Base-by-base conservation (phyloP, 2,888 invertebrate species). In the Coecobrya sp. region DNA sequence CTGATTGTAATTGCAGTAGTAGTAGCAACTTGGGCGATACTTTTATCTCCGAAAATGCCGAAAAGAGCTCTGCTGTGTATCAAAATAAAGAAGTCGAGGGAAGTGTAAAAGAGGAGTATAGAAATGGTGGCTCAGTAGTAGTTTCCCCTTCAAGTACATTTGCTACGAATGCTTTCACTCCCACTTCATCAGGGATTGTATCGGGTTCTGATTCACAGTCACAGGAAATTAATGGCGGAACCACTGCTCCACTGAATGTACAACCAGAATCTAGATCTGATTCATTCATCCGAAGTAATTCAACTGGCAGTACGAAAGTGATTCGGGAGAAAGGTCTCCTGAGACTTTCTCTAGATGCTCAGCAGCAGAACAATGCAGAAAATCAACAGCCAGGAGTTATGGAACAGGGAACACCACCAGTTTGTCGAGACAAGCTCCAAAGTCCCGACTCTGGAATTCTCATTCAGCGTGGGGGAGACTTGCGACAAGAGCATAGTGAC, bases 361-460 rank as follows among this genome's bases (percentile, higher is more conserved):
- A 16, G 16, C 22, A 30, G 45, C 49, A 19, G 52, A 52, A 11
- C 59, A 59, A 19, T 1, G 4, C 19, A 3, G 81, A 81, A 27
- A n/a, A 52, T n/a, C 36, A 42, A 10, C 36, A 52, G 27, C 0
- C 81, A 10, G 25, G 52, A 22, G n/a, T 13, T n/a, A 11, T 13
- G 36, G 42, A 36, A 25, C 27, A 36, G 22, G 8, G 30, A 1
- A 25, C 11, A 55, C 16, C 42, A 27, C 3, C 10, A 22, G 8
- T 13, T 22, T 42, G 42, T 27, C 59, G 25, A 70, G 52, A 62
- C 19, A 68, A 52, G n/a, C 42, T 59, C 0, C 68, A 19, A 0
- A 84, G 90, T 45, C 85, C 91, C 8, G 86, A 89, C 27, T 89
- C 84, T 25, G 89, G 89, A 13, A 82, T 82, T 11, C 45, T 73